phyloP scores from a whole-genome alignment of 2,888 invertebrate species.

The Gnatocerus cornutus region DNA sequence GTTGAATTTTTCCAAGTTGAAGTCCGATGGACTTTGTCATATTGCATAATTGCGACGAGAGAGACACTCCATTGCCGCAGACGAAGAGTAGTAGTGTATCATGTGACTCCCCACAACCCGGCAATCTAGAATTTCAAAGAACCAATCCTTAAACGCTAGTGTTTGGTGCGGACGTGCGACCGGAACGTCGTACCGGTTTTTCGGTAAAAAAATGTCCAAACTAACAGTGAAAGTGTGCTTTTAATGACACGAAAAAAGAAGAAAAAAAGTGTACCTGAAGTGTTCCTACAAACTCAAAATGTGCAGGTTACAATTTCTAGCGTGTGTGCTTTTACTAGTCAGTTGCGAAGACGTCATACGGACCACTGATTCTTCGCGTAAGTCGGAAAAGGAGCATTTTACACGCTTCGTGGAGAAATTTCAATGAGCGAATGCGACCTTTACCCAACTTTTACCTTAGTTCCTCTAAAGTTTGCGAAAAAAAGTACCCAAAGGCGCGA shows the following conservation, averaged over 20 bases:
- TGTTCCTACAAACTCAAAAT: slow-evolving; percentile 28
- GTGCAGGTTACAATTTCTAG: slow-evolving; percentile 25
- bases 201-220: slow-evolving; percentile 32
- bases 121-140: slow-evolving; percentile 46
- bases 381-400: slow-evolving; percentile 27
- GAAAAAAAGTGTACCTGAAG: slow-evolving; percentile 29
- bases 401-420: slow-evolving; percentile 23
- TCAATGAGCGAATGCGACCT: slow-evolving; percentile 10
- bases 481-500: not conserved
- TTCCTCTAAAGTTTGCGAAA: not conserved
- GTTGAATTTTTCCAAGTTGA: slow-evolving; percentile 4
- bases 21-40: not conserved
- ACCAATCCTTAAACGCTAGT: slow-evolving; percentile 31
- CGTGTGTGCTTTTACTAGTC: slow-evolving; percentile 35
- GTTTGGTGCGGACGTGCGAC: slow-evolving; percentile 31
- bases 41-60: slow-evolving; percentile 40
- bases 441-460: not conserved
- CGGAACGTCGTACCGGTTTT: slow-evolving; percentile 26
- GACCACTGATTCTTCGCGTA: slow-evolving; percentile 37
- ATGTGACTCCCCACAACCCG: slow-evolving; percentile 42
- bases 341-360: slow-evolving; percentile 30
- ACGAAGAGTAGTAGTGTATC: slow-evolving; percentile 44
- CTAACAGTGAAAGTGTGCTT: slow-evolving; percentile 21
- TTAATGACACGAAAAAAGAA: slow-evolving; percentile 18
- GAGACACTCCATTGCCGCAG: slow-evolving; percentile 31